Conservation (phyloP, 1,140 invertebrate genomes). For the Brachionus manjavacas region DNA sequence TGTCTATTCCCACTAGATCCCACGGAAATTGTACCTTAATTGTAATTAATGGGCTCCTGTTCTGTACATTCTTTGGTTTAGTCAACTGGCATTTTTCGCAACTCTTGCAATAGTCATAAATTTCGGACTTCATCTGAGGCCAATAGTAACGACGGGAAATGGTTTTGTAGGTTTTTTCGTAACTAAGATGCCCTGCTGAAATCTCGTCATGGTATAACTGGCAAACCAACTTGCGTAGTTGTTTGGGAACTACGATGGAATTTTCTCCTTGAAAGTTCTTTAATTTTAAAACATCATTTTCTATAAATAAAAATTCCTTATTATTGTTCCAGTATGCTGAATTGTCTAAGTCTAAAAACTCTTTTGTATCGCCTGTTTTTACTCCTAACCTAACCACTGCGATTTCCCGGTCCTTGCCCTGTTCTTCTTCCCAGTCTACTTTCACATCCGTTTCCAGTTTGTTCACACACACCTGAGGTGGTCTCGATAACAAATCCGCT, state of each 20-base stretch:
- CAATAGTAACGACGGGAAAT: neutral
- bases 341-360: neutral
- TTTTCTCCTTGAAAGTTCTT: neutral
- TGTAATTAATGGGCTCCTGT: neutral
- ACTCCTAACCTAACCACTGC: neutral
- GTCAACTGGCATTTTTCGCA: too few species aligned
- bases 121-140: neutral
- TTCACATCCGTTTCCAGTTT: neutral
- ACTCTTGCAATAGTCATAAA: neutral
- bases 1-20: constrained; percentile 46
- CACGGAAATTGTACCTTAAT: neutral
- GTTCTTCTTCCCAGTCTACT: neutral
- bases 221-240: neutral
- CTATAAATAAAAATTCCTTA: neutral
- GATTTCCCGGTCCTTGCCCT: neutral
- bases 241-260: constrained; percentile 11
- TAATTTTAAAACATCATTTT: constrained; percentile 9
- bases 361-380: neutral
- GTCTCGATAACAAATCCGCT: constrained; percentile 7
- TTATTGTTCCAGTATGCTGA: neutral
- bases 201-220: neutral
- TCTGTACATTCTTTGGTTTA: neutral
- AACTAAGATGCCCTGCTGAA: neutral
- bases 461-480: neutral
- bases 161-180: neutral